Percentiles rank a stretch among this genome's conserved stretches.
Evolutionary conservation across 2,113 vertebrate species (phyloP).

Genomic region (Oncorhynchus kisutch): DNA sequence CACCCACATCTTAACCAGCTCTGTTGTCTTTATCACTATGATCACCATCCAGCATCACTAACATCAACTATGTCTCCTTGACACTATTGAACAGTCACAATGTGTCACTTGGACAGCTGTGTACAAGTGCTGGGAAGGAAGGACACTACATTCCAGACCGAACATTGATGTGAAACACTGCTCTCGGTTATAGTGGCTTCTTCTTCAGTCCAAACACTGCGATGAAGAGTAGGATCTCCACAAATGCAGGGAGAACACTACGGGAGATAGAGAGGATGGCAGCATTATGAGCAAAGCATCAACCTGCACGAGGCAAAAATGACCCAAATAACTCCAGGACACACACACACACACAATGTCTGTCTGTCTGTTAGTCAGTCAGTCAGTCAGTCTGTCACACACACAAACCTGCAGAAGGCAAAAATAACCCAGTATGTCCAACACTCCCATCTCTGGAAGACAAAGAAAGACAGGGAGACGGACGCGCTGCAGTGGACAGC

Average conservation of each 20-base stretch:
- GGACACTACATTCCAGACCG: background rate
- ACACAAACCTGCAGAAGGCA: constrained; percentile 80
- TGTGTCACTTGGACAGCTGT: background rate
- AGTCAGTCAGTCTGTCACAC: too few relatives aligned
- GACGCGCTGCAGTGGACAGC: constrained; percentile 82
- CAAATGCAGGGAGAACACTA: constrained; percentile 80
- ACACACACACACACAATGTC: too few relatives aligned
- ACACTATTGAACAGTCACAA: too few relatives aligned
- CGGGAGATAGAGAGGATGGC: constrained; percentile 4
- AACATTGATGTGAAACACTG: background rate
- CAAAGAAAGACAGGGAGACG: constrained; percentile 83
- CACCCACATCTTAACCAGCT: too few relatives aligned
- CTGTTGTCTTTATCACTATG: background rate
- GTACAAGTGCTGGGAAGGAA: background rate
- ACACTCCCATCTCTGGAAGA: constrained; percentile 85
- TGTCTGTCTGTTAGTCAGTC: too few relatives aligned
- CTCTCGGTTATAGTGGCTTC: constrained; percentile 78
- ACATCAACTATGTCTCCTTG: background rate
- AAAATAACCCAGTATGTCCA: constrained; percentile 88
- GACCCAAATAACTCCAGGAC: too few relatives aligned
- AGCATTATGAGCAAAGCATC: too few relatives aligned
- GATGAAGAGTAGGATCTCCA: constrained; percentile 79
- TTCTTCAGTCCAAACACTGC: constrained; percentile 83
- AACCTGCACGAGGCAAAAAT: too few relatives aligned
- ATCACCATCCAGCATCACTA: too few relatives aligned